phyloP scores from a whole-genome alignment of 2,113 vertebrate genomes.

The Eretmochelys imbricata region DNA sequence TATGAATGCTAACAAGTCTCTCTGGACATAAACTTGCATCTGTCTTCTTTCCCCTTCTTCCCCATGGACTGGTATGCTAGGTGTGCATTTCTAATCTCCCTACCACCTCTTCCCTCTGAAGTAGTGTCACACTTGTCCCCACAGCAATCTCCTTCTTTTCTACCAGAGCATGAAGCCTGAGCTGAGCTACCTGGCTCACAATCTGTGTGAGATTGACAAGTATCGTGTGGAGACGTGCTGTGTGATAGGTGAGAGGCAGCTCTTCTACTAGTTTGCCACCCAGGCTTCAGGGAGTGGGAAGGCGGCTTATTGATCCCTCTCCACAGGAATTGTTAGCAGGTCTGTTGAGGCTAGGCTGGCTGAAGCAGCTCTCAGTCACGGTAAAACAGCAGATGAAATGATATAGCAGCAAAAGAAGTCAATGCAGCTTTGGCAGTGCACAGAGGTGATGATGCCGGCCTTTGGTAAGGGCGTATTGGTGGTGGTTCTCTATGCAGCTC shows the following conservation, averaged over 20 bases:
- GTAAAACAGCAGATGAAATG: neutral
- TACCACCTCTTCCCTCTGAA: neutral
- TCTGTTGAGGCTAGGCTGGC: neutral
- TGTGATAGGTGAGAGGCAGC: slow-evolving; percentile 90
- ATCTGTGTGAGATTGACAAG: slow-evolving; percentile 98
- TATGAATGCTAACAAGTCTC: neutral
- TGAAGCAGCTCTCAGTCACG: neutral
- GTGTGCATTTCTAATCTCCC: neutral
- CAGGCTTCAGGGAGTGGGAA: neutral
- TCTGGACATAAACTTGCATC: neutral
- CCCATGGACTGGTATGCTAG: neutral
- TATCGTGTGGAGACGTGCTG: slow-evolving; percentile 99
- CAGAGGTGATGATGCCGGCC: neutral
- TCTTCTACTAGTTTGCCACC: fast-evolving
- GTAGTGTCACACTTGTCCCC: neutral
- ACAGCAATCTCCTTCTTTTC: slow-evolving; percentile 33
- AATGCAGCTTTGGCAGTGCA: neutral
- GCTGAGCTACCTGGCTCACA: slow-evolving; percentile 96
- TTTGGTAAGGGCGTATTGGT: neutral
- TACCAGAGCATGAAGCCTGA: slow-evolving; percentile 97
- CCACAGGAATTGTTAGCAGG: neutral
- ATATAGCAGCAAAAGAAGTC: neutral
- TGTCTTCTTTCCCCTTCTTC: neutral
- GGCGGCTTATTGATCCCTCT: neutral
- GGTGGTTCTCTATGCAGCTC: neutral